A percentile compares a stretch with the other conserved stretches of the same genome.
Evolutionary conservation across 2,888 invertebrate species (phyloP).

Genomic region (Blastobasis adustella): DNA sequence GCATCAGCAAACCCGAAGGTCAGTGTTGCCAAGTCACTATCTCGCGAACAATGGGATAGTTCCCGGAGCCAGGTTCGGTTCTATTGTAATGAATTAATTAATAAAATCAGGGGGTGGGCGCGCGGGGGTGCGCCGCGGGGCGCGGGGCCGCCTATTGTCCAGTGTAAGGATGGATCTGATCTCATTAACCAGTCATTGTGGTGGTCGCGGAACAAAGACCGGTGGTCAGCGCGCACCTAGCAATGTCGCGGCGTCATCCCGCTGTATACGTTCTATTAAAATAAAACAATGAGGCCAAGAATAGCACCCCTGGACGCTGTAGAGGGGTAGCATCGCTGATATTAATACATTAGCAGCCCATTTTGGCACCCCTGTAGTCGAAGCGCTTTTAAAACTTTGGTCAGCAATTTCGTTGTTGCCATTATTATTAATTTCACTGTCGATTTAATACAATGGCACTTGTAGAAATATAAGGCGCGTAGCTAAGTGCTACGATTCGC

Average conservation of each 20-base stretch:
- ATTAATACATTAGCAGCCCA: too few relatives aligned
- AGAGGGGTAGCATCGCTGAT: too few relatives aligned
- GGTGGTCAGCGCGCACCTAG: conserved; percentile 36
- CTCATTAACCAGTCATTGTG: conserved; percentile 74
- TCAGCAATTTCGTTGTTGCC: too few relatives aligned
- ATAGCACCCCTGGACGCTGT: too few relatives aligned
- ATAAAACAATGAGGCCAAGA: too few relatives aligned
- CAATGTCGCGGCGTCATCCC: conserved; percentile 48
- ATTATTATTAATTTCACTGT: too few relatives aligned
- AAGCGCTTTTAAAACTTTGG: too few relatives aligned
- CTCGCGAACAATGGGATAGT: conserved; percentile 54
- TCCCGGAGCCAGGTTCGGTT: conserved; percentile 60
- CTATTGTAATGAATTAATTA: conserved; percentile 74
- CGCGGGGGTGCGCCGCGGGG: conserved; percentile 31
- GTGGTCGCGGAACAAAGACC: conserved; percentile 45
- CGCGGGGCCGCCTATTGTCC: conserved; percentile 44
- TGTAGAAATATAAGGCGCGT: too few relatives aligned
- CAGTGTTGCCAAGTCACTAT: conserved; percentile 58
- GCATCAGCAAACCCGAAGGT: conserved; percentile 27
- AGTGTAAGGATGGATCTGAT: conserved; percentile 63
- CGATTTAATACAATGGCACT: too few relatives aligned
- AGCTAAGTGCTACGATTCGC: too few relatives aligned
- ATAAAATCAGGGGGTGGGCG: conserved; percentile 58
- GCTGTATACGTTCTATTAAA: background rate
- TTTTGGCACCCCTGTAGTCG: too few relatives aligned